Conservation (phyloP, 1,140 invertebrate species). For the Mesaphorura yosii region DNA sequence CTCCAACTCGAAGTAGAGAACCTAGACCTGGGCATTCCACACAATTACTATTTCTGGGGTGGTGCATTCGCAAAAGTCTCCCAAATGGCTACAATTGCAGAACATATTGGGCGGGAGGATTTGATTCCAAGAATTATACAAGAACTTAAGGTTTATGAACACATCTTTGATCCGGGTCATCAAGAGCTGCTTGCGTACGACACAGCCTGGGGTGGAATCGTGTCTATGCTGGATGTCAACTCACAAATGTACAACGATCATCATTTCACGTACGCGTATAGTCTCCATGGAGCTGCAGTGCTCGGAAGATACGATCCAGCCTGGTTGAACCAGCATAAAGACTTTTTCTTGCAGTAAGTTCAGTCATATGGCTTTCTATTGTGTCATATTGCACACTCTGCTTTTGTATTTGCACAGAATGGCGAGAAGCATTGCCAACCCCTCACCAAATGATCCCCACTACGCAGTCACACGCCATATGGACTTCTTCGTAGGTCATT, state of each 20-base stretch:
- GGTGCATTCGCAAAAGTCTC: conserved; percentile 9
- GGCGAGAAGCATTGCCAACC: conserved; percentile 10
- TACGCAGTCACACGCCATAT: conserved; percentile 9
- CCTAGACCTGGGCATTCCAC: neutral
- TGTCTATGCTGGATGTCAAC: conserved; percentile 1
- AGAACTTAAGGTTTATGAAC: conserved; percentile 2
- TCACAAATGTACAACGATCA: conserved; percentile 9
- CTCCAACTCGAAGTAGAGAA: conserved; percentile 2
- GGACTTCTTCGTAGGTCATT: conserved; percentile 15
- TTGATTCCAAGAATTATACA: conserved; percentile 4
- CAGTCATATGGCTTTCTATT: neutral
- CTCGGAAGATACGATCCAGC: conserved; percentile 10
- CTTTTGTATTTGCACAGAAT: neutral
- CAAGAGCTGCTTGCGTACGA: neutral
- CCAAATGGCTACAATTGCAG: conserved; percentile 18
- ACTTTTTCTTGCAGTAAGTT: conserved; percentile 9
- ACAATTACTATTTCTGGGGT: conserved; percentile 11
- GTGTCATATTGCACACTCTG: neutral
- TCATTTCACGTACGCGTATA: conserved; percentile 5
- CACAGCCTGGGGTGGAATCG: conserved; percentile 18
- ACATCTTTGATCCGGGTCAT: conserved; percentile 1
- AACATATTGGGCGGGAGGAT: conserved; percentile 13
- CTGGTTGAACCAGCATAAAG: conserved; percentile 7
- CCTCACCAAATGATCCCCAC: conserved; percentile 11
- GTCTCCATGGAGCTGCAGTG: conserved; percentile 6